phyloP scores from a whole-genome alignment of 1,140 invertebrate species.

The Meloidogyne floridensis region DNA sequence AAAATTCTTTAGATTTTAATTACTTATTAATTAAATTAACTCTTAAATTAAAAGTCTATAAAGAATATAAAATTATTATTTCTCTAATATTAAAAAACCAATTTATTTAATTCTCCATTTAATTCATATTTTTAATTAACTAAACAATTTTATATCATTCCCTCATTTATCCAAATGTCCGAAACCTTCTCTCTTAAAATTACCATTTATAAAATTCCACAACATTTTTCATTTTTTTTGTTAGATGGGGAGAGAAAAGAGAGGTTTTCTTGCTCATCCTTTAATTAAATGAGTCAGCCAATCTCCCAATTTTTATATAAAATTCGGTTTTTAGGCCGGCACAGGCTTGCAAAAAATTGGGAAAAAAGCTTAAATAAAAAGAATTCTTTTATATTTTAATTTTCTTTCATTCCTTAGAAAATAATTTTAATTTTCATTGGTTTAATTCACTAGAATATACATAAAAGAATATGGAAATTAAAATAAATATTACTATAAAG shows the following conservation, averaged over 20 bases:
- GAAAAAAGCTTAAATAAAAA: background rate
- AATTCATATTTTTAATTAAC: background rate
- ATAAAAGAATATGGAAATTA: too few species aligned
- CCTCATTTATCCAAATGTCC: background rate
- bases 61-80: too few species aligned
- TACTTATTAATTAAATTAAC: too few species aligned
- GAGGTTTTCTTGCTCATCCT: background rate
- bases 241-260: background rate
- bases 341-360: background rate
- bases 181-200: background rate
- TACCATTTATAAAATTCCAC: background rate
- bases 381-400: background rate
- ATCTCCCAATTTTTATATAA: background rate
- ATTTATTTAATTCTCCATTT: background rate
- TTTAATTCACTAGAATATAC: too few species aligned
- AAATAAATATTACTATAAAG: too few species aligned
- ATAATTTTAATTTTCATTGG: too few species aligned
- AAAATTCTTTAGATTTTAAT: too few species aligned
- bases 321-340: background rate
- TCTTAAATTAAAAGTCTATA: too few species aligned
- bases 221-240: background rate
- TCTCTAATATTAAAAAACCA: too few species aligned
- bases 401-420: background rate
- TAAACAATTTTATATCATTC: too few species aligned
- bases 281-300: slow-evolving; percentile 27